Conservation (phyloP, 2,888 invertebrate genomes). For the Meghimatium bilineatum region DNA sequence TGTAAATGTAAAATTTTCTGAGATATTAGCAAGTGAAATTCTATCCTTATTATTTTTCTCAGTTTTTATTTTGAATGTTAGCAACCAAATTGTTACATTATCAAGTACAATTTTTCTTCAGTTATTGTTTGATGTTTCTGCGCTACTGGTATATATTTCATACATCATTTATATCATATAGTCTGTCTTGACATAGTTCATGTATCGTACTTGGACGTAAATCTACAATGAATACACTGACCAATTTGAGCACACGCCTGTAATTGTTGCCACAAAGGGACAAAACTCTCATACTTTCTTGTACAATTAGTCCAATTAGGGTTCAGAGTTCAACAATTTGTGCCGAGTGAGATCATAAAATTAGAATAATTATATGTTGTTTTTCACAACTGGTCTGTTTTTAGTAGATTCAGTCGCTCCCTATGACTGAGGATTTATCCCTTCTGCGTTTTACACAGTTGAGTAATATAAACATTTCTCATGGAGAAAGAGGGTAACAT, state of each 20-base stretch:
- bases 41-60: background rate
- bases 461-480: background rate
- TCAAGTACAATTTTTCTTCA: background rate
- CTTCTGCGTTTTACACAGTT: no score
- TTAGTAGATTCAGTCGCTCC: no score
- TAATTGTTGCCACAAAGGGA: background rate
- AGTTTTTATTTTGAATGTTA: background rate
- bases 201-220: background rate
- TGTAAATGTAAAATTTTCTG: background rate
- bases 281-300: background rate
- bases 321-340: background rate
- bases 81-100: background rate
- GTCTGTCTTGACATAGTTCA: background rate
- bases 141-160: background rate
- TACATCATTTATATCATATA: background rate
- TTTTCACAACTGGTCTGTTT: background rate
- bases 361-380: background rate
- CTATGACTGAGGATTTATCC: no score
- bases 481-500: background rate
- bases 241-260: background rate
- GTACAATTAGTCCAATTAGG: background rate
- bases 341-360: no score
- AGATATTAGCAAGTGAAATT: background rate
- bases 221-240: background rate
- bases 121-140: background rate